Base-by-base conservation (phyloP, 1,140 invertebrate genomes). In the Dreissena rostriformis region DNA sequence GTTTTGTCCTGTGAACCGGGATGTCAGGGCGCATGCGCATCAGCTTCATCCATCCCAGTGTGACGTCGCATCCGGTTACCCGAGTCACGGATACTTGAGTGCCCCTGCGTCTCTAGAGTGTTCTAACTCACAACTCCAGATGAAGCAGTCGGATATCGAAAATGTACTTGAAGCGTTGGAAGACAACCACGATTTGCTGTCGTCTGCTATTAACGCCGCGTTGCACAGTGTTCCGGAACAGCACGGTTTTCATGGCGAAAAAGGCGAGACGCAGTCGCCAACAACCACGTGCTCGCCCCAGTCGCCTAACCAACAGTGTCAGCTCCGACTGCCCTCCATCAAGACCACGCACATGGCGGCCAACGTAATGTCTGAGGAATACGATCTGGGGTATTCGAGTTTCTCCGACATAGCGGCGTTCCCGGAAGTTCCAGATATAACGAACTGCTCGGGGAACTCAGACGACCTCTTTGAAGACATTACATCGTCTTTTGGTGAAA, bases 281-380 rank as follows among this genome's bases (percentile, higher is more conserved):
- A 7, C 53, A 22, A 26, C 53, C 22, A n/a, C 49, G 1, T 17
- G n/a, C 8, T 22, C n/a, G n/a, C 77, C 14, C 10, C 1, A 7
- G 12, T 26, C 39, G 8, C 53, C 24, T 12, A 51, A 55, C 14
- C 79, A 49, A 17, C 28, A 65, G 11, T 24, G 68, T 52, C 71
- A 82, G 53, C 63, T 82, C 11, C 57, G 72, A 15, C 63, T 82
- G n/a, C 80, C 80, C 12, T 28, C 71, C 0, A 82, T 82, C 19
- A 65, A 39, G 49, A 75, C 71, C 4, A 52, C 80, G 1, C 72
- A 82, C 57, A 63, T 82, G 5, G 80, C 80, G 14, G 80, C 63
- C 53, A 75, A 82, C 49, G 80, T 82, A n/a, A 82, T 82, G 80
- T 82, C 80, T 0, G 80, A 82, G 26, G 80, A 82, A 57, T 19